Base-by-base conservation (phyloP, 2,113 vertebrate genomes). In the Takifugu flavidus region DNA sequence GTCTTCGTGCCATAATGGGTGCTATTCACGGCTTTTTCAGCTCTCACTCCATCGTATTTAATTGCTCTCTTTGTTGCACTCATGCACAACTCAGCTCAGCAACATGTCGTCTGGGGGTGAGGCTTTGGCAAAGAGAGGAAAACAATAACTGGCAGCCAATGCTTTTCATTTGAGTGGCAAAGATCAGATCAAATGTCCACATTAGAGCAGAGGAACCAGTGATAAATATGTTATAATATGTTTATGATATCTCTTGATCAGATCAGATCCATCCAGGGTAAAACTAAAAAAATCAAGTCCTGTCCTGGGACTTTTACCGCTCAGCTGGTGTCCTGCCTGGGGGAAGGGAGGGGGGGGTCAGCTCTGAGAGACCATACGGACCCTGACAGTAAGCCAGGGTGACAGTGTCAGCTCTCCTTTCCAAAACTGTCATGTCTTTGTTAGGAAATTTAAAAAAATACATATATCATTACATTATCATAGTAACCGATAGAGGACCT, bases 351-450 rank as follows among this genome's bases (percentile, higher is more conserved):
- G 20, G 20, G 20, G 20, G 20, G 20, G 60, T 64, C 61, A 39
- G 34, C 55, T 51, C 39, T 59, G 54, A 72, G 57, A 65, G 49
- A 52, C 20, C 13, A 53, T 25, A 44, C 61, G 45, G 43, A 12
- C 25, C 49, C 56, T 64, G 71, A 83, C 64, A 12, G 61, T 82
- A 56, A 84, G 28, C 49, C 20, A 6, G 39, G n/a, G 63, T 75
- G 84, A 84, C 84, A 82, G 80, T 66, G 49, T 42, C 29, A n/a
- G 49, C 12, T 14, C 45, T 15, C 47, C 42, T 43, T 70, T 10
- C 45, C 31, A 62, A 45, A 67, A 61, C 54, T 42, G 29, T 27
- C 25, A 25, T 6, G 62, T 31, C 25, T 42, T 15, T 3, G 13
- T 11, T 5, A 50, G 15, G 14, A 46, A n/a, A 56, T 14, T 20